Evolutionary conservation across 2,797 vertebrate species (phyloP), one percentile per base, ranked within the genome.

Genomic region (Margarornis squamiger): DNA sequence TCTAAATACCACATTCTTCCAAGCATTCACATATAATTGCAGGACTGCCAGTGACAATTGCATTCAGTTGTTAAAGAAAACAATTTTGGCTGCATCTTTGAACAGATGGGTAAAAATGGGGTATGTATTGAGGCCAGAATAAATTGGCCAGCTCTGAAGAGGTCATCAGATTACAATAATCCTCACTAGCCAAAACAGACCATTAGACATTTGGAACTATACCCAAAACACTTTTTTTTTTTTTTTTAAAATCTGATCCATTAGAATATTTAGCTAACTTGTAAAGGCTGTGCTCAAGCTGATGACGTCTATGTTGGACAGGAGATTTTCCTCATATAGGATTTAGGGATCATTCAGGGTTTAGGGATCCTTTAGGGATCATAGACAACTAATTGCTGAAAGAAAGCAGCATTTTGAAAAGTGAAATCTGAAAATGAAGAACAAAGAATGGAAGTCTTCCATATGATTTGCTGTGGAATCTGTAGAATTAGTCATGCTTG

Each of bases 21-120:
- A 80, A 72, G 59, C 71, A 70, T 87, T 86, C 82, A 41, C 61
- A 39, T 92, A 55, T 75, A 90, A 90, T 95, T 91, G 88, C 57
- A 57, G 41, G 82, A 70, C 73, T 86, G 72, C 59, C 93, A 79
- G 36, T 81, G 84, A 94, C 76, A 92, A 90, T 95, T 0, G 3
- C 36, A 41, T 87, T 91, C 79, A 51, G 5, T 93, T 93, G 86
- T 89, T 91, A 85, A 82, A 74, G 85, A 71, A 90, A 85, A 68
- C 71, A 45, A 92, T 86, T 93, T 86, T 90, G 91, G 65, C 79
- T 91, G 36, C 34, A 32, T 84, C 55, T 89, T 92, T 90, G 92
- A 93, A 72, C 89, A 96, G 92, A 93, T 96, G 87, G 77, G 46
- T 90, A 89, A 82, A 94, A 95, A 90, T 46, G 61, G 71, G 58